Evolutionary conservation across 2,888 invertebrate genomes (phyloP).

Genomic region (Heliconius hortense): DNA sequence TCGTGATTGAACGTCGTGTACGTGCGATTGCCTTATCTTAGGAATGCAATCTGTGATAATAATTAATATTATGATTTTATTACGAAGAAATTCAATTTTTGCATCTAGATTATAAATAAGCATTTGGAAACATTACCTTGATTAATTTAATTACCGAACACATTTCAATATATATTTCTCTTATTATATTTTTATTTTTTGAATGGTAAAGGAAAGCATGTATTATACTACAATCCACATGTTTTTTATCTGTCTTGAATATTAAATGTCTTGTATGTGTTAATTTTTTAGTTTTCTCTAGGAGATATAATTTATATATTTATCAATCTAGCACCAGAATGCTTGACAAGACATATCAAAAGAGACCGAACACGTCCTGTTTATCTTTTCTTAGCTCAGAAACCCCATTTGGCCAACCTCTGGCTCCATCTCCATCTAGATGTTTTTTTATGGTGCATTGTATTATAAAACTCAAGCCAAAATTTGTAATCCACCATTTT

Average conservation of each 20-base stretch:
- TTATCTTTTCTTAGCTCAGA: too few relatives aligned
- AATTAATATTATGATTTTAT: constrained; percentile 44
- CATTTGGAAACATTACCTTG: not conserved
- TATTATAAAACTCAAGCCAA: too few relatives aligned
- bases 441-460: too few relatives aligned
- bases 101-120: not conserved
- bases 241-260: not conserved
- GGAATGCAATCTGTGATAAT: constrained; percentile 66
- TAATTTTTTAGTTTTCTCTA: too few relatives aligned
- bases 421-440: too few relatives aligned
- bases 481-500: too few relatives aligned
- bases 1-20: constrained; percentile 60
- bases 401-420: too few relatives aligned
- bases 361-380: too few relatives aligned
- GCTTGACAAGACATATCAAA: too few relatives aligned
- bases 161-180: not conserved
- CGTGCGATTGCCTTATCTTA: constrained; percentile 63
- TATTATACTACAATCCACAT: not conserved
- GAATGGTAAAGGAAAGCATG: not conserved
- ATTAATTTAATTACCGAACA: not conserved
- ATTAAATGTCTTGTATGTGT: not conserved
- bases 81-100: constrained; percentile 28
- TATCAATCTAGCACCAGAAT: too few relatives aligned
- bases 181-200: not conserved
- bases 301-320: too few relatives aligned